These are phyloP conservation scores for Encarsia formosa DNA, from an alignment of 2,888 invertebrate species.

Conservation along the genomic window DNA sequence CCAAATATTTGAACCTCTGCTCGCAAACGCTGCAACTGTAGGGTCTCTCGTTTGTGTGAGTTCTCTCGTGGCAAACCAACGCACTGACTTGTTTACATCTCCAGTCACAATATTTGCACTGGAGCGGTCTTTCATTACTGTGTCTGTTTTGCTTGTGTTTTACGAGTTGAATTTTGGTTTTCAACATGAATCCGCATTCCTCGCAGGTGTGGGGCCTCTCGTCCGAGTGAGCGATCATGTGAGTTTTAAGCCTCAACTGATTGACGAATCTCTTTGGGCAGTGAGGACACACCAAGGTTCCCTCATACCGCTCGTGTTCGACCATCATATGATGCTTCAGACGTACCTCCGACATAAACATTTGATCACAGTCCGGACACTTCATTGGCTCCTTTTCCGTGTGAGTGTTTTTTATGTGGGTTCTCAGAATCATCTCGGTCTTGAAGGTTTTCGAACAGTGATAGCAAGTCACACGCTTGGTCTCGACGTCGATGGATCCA, in stretches of 20 bases:
- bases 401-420: constrained; percentile 48
- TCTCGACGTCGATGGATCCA: constrained; percentile 32
- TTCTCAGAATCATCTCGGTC: constrained; percentile 48
- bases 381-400: constrained; percentile 47
- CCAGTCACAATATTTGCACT: constrained; percentile 47
- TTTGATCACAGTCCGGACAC: constrained; percentile 44
- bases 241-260: constrained; percentile 46
- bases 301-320: constrained; percentile 44
- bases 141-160: constrained; percentile 49
- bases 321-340: constrained; percentile 49
- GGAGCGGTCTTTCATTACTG: constrained; percentile 47
- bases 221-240: constrained; percentile 49
- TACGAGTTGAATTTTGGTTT: constrained; percentile 48
- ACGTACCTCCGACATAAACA: constrained; percentile 46
- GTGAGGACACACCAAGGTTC: constrained; percentile 46
- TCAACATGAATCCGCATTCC: constrained; percentile 46
- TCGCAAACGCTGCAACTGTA: constrained; percentile 47
- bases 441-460: constrained; percentile 48
- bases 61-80: constrained; percentile 49
- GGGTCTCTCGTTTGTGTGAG: constrained; percentile 48
- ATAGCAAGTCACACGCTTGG: constrained; percentile 43
- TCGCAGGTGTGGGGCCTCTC: constrained; percentile 47
- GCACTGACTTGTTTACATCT: constrained; percentile 50
- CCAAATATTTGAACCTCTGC: constrained; percentile 48
- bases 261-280: constrained; percentile 49